Evolutionary conservation across 2,888 invertebrate species (phyloP).

Genomic region (Polydrusus tereticollis): DNA sequence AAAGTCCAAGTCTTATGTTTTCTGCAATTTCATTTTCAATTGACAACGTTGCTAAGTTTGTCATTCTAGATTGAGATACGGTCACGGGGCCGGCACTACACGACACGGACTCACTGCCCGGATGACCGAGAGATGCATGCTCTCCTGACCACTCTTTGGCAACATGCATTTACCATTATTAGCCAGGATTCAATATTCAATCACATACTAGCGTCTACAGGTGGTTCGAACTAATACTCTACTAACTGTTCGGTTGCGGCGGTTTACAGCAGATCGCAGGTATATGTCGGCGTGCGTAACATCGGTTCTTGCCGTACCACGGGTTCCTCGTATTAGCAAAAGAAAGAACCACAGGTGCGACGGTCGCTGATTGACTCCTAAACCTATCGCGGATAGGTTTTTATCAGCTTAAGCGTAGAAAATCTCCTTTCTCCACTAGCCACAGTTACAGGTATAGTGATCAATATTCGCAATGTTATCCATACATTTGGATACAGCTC

Average conservation of each 20-base stretch:
- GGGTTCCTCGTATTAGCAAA: constrained; percentile 44
- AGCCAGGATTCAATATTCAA: constrained; percentile 61
- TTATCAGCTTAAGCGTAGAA: too few species aligned
- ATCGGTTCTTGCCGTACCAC: constrained; percentile 45
- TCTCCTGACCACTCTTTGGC: constrained; percentile 61
- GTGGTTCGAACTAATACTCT: constrained; percentile 69
- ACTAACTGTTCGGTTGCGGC: constrained; percentile 67
- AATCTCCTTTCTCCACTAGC: too few species aligned
- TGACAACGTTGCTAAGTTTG: too few species aligned
- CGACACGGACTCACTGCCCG: constrained; percentile 62
- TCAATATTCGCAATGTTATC: too few species aligned
- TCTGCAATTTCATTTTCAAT: too few species aligned
- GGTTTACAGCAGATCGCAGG: constrained; percentile 63
- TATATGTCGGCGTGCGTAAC: constrained; percentile 54
- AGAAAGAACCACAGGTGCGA: constrained; percentile 55
- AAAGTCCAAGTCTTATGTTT: too few species aligned
- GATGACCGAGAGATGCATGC: constrained; percentile 59
- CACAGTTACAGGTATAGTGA: too few species aligned
- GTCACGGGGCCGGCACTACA: constrained; percentile 60
- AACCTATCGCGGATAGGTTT: constrained; percentile 63
- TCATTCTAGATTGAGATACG: too few species aligned
- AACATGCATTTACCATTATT: constrained; percentile 61
- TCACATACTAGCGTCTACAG: constrained; percentile 69
- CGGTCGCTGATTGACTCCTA: constrained; percentile 58
- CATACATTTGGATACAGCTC: too few species aligned